Conservation (phyloP, 2,113 vertebrate species). For the Ctenodactylus gundi region DNA sequence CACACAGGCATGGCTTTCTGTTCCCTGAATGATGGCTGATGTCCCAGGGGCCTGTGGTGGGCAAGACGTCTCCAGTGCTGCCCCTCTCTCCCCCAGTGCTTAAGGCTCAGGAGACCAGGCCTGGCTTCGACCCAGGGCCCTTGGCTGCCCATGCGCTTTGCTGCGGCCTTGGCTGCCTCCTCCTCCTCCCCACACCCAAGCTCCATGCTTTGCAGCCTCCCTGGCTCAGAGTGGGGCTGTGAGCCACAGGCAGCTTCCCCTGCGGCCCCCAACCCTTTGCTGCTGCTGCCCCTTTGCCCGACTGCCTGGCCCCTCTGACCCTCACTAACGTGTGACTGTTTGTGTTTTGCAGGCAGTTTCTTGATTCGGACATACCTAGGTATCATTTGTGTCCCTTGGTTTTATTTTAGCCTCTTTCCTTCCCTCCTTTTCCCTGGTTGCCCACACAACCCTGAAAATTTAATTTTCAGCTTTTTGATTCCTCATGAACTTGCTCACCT, state of each 20-base stretch:
- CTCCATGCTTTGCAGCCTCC: not conserved
- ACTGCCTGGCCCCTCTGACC: conserved; percentile 59
- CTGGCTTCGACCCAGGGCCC: not conserved
- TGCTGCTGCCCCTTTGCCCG: not conserved
- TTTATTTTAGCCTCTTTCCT: conserved; percentile 67
- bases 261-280: not conserved
- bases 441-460: conserved; percentile 53
- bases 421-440: not conserved
- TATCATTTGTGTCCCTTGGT: conserved; percentile 89
- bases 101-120: not conserved
- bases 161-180: not conserved
- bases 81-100: not conserved
- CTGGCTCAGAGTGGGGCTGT: not conserved
- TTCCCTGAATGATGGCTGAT: not conserved
- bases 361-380: conserved; percentile 99
- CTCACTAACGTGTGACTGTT: conserved; percentile 97
- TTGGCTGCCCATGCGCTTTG: not conserved
- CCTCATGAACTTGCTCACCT: conserved; percentile 52
- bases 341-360: conserved; percentile 99
- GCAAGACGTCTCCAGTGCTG: not conserved
- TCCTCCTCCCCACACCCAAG: not conserved
- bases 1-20: not conserved
- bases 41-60: rapidly evolving
- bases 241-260: not conserved
- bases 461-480: conserved; percentile 51